Evolutionary conservation across 2,113 vertebrate species (phyloP), one percentile per base, ranked within the genome.

Genomic region (Neodon shergylaensis): DNA sequence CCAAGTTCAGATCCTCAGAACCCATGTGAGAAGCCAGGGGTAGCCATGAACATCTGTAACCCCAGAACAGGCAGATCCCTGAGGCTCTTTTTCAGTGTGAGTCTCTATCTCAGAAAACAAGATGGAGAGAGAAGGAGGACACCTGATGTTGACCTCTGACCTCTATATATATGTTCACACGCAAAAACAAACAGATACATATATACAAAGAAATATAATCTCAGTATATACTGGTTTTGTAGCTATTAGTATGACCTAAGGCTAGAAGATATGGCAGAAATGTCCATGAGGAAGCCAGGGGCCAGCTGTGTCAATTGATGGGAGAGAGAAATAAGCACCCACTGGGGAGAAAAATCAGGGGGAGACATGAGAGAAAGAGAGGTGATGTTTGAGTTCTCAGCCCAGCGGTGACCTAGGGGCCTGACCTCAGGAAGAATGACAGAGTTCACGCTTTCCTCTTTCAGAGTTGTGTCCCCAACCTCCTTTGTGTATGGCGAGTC

Each of bases 401-500:
- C 47, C 73, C 12, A 47, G 36, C 28, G 0, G 39, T 89, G 82
- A 36, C 78, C 4, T 0, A 24, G 19, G 2, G 19, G 28, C 87
- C 54, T 65, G 33, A 6, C 47, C 9, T 13, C 85, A 70, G 31
- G 7, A 0, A 19, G 76, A 19, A 52, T 96, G 72, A 95, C 47
- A 70, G 1, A 87, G 77, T 47, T 42, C 85, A 1, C 88, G 66
- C 96, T 92, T 98, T 94, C 54, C 52, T 98, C 39, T 98, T 98
- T 90, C 98, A 99, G 99, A 90, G 98, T 99, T 97, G 98, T 99
- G 58, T 99, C 98, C 12, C 99, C 99, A 3, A 98, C 97, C 93
- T 99, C 99, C 22, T 99, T 99, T 94, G 98, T 99, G 83, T 99
- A 99, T 0, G 99, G 99, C 22, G 99, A 99, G 96, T 99, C 99